These are phyloP conservation scores for Cephus pulcher DNA, from an alignment of 2,888 invertebrate species.

Conservation along the genomic window DNA sequence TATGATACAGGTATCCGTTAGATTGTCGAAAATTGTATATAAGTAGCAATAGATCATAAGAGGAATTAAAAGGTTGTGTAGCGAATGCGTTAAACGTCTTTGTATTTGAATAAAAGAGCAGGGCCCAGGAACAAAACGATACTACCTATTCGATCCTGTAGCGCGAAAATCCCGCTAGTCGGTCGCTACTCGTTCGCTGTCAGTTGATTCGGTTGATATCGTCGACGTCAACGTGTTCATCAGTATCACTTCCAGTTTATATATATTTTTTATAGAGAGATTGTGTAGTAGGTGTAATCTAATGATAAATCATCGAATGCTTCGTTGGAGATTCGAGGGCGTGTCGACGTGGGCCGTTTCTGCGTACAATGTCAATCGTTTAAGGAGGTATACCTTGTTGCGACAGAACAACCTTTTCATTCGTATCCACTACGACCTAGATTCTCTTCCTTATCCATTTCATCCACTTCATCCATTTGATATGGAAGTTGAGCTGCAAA, in stretches of 20 bases:
- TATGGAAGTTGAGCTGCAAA: too few relatives aligned
- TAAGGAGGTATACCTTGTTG: constrained; percentile 21
- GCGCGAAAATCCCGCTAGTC: not conserved
- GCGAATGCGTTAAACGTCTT: not conserved
- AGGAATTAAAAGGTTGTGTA: not conserved
- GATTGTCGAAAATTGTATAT: not conserved
- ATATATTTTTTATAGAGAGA: not conserved
- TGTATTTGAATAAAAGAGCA: not conserved
- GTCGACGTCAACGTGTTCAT: not conserved
- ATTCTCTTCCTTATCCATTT: not conserved
- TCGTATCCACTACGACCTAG: not conserved
- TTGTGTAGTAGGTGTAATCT: not conserved
- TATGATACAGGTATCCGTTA: not conserved
- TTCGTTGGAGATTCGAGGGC: constrained; percentile 10
- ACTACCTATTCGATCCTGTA: not conserved
- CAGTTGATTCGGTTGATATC: not conserved
- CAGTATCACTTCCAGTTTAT: not conserved
- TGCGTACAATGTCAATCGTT: constrained; percentile 32
- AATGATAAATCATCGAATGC: not conserved
- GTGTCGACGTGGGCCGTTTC: constrained; percentile 29
- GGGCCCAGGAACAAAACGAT: not conserved
- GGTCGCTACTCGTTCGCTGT: not conserved
- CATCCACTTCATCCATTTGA: not conserved
- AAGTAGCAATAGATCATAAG: not conserved
- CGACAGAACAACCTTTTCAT: not conserved